Percentiles rank a stretch among this genome's conserved stretches.
Evolutionary conservation across 2,888 invertebrate species (phyloP).

Genomic region (Bombyx huttoni): DNA sequence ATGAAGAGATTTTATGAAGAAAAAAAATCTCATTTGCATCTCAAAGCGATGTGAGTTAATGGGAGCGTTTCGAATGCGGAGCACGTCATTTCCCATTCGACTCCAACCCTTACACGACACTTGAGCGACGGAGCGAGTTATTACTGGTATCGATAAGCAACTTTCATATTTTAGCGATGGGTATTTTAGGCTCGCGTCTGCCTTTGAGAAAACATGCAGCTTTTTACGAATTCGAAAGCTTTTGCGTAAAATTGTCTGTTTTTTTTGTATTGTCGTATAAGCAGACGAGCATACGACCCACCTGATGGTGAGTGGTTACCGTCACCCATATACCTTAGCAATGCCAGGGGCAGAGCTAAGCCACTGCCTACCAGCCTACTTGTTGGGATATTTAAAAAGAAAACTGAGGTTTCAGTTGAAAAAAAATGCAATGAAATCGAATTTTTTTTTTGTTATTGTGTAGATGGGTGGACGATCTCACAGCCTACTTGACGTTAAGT

Average conservation of each 20-base stretch:
- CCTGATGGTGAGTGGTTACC: too few species aligned
- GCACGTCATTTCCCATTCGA: constrained; percentile 55
- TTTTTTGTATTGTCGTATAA: too few species aligned
- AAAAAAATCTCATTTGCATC: constrained; percentile 63
- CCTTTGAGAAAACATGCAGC: background rate
- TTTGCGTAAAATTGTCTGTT: background rate
- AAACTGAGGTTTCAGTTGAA: too few species aligned
- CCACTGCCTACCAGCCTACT: too few species aligned
- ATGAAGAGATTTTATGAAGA: constrained; percentile 60
- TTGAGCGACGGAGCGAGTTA: constrained; percentile 14
- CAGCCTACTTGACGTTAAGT: too few species aligned
- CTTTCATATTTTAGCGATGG: background rate
- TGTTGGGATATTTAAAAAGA: too few species aligned
- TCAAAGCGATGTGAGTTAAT: constrained; percentile 65
- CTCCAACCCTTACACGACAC: constrained; percentile 53
- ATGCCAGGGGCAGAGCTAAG: too few species aligned
- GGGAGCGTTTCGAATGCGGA: constrained; percentile 51
- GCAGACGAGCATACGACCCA: too few species aligned
- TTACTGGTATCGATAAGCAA: constrained; percentile 2
- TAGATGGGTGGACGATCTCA: too few species aligned
- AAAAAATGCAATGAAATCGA: too few species aligned
- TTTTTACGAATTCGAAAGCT: background rate
- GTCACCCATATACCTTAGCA: too few species aligned
- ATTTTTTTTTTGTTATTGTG: too few species aligned
- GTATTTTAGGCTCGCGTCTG: background rate